Base-by-base conservation (phyloP, 2,113 vertebrate genomes). In the Notothenia coriiceps region DNA sequence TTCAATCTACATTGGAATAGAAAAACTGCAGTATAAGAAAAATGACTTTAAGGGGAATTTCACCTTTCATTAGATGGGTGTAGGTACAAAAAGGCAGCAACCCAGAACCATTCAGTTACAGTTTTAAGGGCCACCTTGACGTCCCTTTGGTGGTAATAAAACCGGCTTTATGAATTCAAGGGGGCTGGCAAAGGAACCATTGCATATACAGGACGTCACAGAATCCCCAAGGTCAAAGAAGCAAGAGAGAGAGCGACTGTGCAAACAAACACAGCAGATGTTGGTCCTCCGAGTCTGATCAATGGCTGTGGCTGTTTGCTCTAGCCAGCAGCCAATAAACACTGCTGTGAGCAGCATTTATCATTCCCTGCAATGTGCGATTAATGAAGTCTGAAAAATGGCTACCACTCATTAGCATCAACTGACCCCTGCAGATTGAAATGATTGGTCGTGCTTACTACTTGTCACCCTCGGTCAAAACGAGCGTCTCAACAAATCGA, bases 351-450 rank as follows among this genome's bases (percentile, higher is more conserved):
- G 46, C n/a, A 73, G 25, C 82, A 59, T 80, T 90, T 84, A 84
- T 83, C 82, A 72, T 69, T 79, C 65, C 22, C 70, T 47, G 74
- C 79, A 77, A 86, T 47, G 68, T 67, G 80, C 33, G 6, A 85
- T 86, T 91, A 90, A 92, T 91, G 88, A 88, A 85, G 80, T 88
- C 86, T 80, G 83, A 77, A 84, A 84, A 85, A 85, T 72, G 70
- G 72, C 67, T 14, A 60, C 66, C 67, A 25, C 73, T 88, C 79
- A 80, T 92, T 88, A 85, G 70, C 83, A 50, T 78, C 57, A 72
- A 52, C 49, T 89, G 84, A 90, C 82, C 78, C 83, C 69, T 70
- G 82, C 70, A 84, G 77, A 85, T 70, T 79, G 55, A 66, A 76
- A 67, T 74, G 87, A 91, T 82, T 88, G 70, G 70, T 59, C 56